These are phyloP conservation scores for Amazona vittata DNA, from an alignment of 2,113 vertebrate genomes.

Conservation along the genomic window DNA sequence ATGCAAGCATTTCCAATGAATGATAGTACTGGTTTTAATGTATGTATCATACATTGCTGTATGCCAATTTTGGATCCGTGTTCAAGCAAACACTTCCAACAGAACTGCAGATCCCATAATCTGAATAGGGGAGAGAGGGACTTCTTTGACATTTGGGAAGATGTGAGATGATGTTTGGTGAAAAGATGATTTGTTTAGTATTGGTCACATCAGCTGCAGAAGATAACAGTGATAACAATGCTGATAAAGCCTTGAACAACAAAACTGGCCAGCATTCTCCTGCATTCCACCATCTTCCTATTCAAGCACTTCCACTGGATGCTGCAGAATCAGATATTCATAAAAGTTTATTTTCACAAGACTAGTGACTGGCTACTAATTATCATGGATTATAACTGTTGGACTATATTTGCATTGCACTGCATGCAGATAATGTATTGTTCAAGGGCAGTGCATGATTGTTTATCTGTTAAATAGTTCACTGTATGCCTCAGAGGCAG, in stretches of 20 bases:
- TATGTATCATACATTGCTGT: neutral
- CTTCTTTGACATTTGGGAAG: neutral
- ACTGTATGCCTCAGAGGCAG: neutral
- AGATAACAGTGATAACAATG: rapidly evolving
- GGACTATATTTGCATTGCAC: neutral
- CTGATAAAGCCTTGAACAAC: neutral
- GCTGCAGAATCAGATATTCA: neutral
- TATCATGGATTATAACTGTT: neutral
- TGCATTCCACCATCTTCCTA: neutral
- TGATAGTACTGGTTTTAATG: neutral
- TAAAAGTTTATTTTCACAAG: neutral
- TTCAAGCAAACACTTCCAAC: neutral
- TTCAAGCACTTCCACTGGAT: neutral
- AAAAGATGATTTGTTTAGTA: neutral
- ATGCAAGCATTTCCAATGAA: neutral
- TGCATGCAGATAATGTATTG: neutral
- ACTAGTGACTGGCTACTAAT: neutral
- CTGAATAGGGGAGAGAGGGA: neutral
- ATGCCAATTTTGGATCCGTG: neutral
- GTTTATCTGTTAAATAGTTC: neutral
- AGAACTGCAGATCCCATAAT: neutral
- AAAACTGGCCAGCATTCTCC: neutral
- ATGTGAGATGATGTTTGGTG: neutral
- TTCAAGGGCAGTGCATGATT: neutral
- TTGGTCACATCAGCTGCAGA: neutral